phyloP scores from a whole-genome alignment of 2,113 vertebrate genomes.

The Rhadina sibilatrix region DNA sequence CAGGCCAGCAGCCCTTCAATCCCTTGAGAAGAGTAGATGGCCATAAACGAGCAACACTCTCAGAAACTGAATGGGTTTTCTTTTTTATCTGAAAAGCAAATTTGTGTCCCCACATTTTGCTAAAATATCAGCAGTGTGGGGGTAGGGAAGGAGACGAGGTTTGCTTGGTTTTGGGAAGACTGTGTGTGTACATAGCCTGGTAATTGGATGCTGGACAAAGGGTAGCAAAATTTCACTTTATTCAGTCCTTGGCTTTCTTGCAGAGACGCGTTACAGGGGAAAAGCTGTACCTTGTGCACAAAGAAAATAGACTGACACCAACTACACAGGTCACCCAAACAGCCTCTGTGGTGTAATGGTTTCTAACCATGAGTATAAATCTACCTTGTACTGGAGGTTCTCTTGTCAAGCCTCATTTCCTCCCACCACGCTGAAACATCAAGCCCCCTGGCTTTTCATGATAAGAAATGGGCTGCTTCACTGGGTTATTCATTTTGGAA shows the following conservation, averaged over 20 bases:
- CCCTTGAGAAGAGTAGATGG: not conserved
- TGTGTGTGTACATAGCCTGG: not conserved
- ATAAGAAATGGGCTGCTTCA: not conserved
- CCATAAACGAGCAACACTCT: not conserved
- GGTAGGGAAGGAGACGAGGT: not conserved
- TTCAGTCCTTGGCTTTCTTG: not conserved
- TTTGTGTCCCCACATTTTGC: not conserved
- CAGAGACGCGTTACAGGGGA: not conserved
- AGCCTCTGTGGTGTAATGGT: not conserved
- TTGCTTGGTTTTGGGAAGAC: not conserved
- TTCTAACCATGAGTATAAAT: not conserved
- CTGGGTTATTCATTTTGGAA: conserved; percentile 3
- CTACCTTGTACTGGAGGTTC: not conserved
- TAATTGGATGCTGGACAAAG: not conserved
- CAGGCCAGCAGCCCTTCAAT: not conserved
- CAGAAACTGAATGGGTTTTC: not conserved
- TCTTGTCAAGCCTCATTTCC: not conserved
- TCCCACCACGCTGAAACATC: not conserved
- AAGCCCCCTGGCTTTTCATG: not conserved
- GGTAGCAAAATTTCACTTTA: not conserved
- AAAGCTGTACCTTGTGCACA: not conserved
- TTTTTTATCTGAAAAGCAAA: not conserved
- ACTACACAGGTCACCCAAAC: not conserved
- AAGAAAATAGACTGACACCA: not conserved
- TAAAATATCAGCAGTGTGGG: not conserved